A percentile compares a stretch with the other conserved stretches of the same genome.
phyloP scores from a whole-genome alignment of 1,140 invertebrate genomes.

The Bombus confusus region DNA sequence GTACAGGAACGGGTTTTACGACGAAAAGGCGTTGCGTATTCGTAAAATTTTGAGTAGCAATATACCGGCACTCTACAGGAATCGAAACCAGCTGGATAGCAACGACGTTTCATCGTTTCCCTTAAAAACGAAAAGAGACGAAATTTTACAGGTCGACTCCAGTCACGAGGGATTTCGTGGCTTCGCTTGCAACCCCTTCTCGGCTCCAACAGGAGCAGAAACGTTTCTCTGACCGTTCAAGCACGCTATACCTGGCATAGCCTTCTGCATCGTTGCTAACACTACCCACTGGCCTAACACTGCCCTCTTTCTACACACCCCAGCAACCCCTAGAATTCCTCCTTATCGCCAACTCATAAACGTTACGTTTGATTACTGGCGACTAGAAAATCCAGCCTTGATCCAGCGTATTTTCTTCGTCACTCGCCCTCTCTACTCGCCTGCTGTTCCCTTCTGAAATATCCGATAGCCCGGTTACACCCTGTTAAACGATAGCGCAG shows the following conservation, averaged over 20 bases:
- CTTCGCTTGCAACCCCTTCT: neutral
- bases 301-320: too few relatives aligned
- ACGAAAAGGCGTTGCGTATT: neutral
- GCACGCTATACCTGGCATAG: neutral
- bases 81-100: constrained; percentile 9
- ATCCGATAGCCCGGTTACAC: neutral
- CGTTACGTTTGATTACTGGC: constrained; percentile 33
- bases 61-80: neutral
- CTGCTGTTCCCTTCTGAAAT: neutral
- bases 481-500: too few relatives aligned
- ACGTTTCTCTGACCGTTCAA: neutral
- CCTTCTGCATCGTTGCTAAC: neutral
- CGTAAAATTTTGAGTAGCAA: constrained; percentile 45
- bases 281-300: neutral
- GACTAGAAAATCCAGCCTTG: neutral
- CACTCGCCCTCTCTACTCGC: neutral
- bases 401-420: neutral
- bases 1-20: too few relatives aligned
- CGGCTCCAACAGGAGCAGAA: neutral
- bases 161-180: constrained; percentile 1
- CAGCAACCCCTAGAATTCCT: neutral
- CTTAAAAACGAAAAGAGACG: neutral
- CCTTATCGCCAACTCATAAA: constrained; percentile 1
- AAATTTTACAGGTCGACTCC: neutral
- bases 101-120: neutral